phyloP scores from a whole-genome alignment of 2,113 vertebrate species.

The Paedocypris sp. region DNA sequence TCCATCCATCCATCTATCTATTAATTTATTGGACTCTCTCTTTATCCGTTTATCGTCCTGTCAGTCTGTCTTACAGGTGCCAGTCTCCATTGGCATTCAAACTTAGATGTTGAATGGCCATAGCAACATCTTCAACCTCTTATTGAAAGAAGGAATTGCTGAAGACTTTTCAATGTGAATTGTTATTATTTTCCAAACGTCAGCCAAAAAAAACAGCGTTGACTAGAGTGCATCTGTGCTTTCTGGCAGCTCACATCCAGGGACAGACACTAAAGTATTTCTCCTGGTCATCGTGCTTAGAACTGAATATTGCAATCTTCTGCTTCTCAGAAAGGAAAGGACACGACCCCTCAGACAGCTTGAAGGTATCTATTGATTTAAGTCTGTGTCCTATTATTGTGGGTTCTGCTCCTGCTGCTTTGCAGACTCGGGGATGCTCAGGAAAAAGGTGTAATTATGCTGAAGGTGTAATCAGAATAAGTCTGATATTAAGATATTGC shows the following conservation, averaged over 20 bases:
- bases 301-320: neutral
- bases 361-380: neutral
- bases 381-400: neutral
- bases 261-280: neutral
- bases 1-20: neutral
- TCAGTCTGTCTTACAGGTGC: neutral
- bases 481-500: too few species aligned
- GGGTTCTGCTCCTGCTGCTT: too few species aligned
- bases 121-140: too few species aligned
- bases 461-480: too few species aligned
- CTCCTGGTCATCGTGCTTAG: neutral
- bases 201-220: neutral
- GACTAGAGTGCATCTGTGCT: neutral
- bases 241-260: neutral
- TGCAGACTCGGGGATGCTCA: neutral
- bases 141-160: too few species aligned
- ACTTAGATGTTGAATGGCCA: too few species aligned
- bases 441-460: constrained; percentile 4
- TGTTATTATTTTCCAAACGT: constrained; percentile 10
- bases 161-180: neutral
- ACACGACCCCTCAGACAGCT: neutral
- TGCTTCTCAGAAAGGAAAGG: neutral
- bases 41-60: neutral
- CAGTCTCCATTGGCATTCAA: too few species aligned
- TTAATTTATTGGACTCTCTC: neutral